Evolutionary conservation across 64 coral and sea anemone genomes (phyloP), one percentile per base, ranked within the genome.

Genomic region (Catalaphyllia jardinei): DNA sequence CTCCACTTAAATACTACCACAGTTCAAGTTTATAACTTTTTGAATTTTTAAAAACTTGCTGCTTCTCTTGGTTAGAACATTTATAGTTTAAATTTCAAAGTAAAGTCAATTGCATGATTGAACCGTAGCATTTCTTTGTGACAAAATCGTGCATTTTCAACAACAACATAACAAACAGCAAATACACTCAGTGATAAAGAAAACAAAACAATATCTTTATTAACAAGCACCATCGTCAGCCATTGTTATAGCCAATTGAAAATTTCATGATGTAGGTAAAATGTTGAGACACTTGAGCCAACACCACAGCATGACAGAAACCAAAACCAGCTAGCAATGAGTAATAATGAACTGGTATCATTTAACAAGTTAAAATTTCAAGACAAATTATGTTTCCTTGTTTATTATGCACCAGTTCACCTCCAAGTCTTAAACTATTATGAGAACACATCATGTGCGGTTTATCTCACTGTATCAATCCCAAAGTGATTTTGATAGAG

Each of bases 401-500:
- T 60, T 60, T 8, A 60, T 60, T 60, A 60, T 75, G 29, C 0
- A 75, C 72, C 72, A 75, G 72, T 75, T 75, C 72, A 75, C 2
- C 29, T 75, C 72, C 0, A 75, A 75, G n/a, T 75, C 72, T 29
- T 75, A 33, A 75, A 42, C 72, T 75, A 75, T 33, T 0, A 75
- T 75, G 72, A 75, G 15, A 75, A 75, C 72, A 75, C 72, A 75
- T 29, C 29, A 75, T 75, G 72, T 33, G n/a, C 72, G 29, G 9
- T 33, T 16, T 75, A 75, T 75, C 72, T 75, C 72, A 0, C 0
- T 75, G 25, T 75, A 75, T 28, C 16, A 75, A 75, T 75, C 25
- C 72, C 72, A 75, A 75, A 75, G 72, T 75, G 72, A 75, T 30
- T 75, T 75, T 75, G 72, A 75, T 29, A 74, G 29, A 75, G 72